Base-by-base conservation (phyloP, 2,113 vertebrate species). In the Pelobates fuscus region DNA sequence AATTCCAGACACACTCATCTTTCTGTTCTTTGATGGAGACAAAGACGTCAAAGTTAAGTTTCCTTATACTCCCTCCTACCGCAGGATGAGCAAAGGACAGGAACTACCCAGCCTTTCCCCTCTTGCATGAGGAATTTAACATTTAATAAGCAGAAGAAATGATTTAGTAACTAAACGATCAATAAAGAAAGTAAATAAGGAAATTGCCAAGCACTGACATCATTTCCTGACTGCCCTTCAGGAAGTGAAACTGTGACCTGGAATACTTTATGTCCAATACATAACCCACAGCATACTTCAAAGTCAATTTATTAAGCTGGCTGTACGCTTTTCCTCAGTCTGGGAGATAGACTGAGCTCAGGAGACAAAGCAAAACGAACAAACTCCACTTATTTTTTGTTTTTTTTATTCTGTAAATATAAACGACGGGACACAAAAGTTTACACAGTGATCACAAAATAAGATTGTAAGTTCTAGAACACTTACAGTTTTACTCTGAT, bases 71-170 rank as follows among this genome's bases (percentile, higher is more conserved):
- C 73, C 37, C 61, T 60, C 54, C 43, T n/a, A 61, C 37, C 59
- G 55, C 73, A 68, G 73, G 73, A 67, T 77, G 55, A 68, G 73
- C 24, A 32, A 7, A 32, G 64, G 21, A 68, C 73, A 77, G 73
- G 73, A 77, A 77, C 21, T 41, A 29, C 73, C 73, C 44, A 26
- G 10, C 0, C 8, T 30, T 5, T 12, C 57, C 23, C 15, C 21
- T 67, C 18, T 64, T 20, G 26, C 25, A 26, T 8, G 21, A 12
- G 66, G 71, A 68, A 12, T 70, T 46, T 49, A 62, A 41, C 5
- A 0, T 68, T 67, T 77, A 58, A 64, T 26, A 71, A 80, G 52
- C 62, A 64, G 29, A 20, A 8, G 71, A 64, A 67, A 63, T 46
- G 64, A 66, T 78, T 71, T 54, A 72, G 26, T 3, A 59, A 23